Evolutionary conservation across 2,113 vertebrate species (phyloP).

Genomic region (Erythrocercus mccallii): DNA sequence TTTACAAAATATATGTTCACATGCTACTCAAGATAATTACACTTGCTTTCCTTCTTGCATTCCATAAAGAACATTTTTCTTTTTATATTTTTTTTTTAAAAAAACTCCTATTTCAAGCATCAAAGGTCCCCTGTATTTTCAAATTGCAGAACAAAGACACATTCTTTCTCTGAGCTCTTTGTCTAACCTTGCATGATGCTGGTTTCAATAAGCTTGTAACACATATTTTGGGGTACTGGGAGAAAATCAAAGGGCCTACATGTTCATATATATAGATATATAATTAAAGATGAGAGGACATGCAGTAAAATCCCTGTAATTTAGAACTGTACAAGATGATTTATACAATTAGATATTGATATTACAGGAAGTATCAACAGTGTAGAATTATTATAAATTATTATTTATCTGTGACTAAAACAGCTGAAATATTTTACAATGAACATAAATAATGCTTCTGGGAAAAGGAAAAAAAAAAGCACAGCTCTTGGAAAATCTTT

Average conservation of each 20-base stretch:
- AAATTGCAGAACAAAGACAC: neutral
- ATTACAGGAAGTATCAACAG: neutral
- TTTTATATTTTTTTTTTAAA: neutral
- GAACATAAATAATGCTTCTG: neutral
- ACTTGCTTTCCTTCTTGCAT: neutral
- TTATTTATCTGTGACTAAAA: neutral
- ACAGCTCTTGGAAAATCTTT: neutral
- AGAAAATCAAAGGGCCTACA: neutral
- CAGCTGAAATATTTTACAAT: neutral
- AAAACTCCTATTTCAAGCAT: neutral
- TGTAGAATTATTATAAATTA: neutral
- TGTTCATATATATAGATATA: neutral
- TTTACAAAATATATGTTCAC: neutral
- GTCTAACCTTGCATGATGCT: neutral
- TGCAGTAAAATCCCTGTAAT: neutral
- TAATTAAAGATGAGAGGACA: neutral
- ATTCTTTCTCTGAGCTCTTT: neutral
- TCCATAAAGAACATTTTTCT: neutral
- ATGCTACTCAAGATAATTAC: neutral
- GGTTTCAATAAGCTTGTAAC: neutral
- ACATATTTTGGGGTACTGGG: neutral
- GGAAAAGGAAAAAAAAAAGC: neutral
- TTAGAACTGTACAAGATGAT: neutral
- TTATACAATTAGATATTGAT: neutral
- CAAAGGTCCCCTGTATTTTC: neutral